phyloP scores from a whole-genome alignment of 1,140 invertebrate genomes.

The Patella vulgata region DNA sequence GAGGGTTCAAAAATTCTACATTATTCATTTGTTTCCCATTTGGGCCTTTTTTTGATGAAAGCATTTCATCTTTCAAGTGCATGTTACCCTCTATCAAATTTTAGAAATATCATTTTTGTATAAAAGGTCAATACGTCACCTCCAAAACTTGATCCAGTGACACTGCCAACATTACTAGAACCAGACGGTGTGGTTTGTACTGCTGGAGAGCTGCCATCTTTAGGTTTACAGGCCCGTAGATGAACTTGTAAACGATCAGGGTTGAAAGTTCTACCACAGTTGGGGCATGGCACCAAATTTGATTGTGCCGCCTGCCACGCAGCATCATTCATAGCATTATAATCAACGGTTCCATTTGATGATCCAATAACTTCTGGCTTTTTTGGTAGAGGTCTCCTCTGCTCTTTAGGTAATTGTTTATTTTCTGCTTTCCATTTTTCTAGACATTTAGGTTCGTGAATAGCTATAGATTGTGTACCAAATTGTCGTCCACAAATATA shows the following conservation, averaged over 20 bases:
- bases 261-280: conserved; percentile 78
- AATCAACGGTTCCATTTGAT: conserved; percentile 42
- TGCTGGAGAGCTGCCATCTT: conserved; percentile 29
- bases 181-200: not conserved
- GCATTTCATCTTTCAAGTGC: no score
- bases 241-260: conserved; percentile 78
- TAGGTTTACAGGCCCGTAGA: conserved; percentile 71
- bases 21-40: no score
- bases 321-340: conserved; percentile 61
- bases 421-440: conserved; percentile 80
- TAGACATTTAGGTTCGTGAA: conserved; percentile 81
- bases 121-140: no score
- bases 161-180: not conserved
- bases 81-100: no score
- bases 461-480: conserved; percentile 71
- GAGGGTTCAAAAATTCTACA: no score
- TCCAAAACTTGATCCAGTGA: not conserved
- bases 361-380: conserved; percentile 68
- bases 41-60: no score
- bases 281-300: conserved; percentile 73
- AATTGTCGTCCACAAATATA: conserved; percentile 67
- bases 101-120: no score
- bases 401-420: conserved; percentile 72
- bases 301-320: conserved; percentile 68
- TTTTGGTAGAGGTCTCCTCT: conserved; percentile 72